A percentile compares a stretch with the other conserved stretches of the same genome.
These are phyloP conservation scores for Phrynocephalus forsythii DNA, from an alignment of 2,797 vertebrate genomes.

Conservation along the genomic window DNA sequence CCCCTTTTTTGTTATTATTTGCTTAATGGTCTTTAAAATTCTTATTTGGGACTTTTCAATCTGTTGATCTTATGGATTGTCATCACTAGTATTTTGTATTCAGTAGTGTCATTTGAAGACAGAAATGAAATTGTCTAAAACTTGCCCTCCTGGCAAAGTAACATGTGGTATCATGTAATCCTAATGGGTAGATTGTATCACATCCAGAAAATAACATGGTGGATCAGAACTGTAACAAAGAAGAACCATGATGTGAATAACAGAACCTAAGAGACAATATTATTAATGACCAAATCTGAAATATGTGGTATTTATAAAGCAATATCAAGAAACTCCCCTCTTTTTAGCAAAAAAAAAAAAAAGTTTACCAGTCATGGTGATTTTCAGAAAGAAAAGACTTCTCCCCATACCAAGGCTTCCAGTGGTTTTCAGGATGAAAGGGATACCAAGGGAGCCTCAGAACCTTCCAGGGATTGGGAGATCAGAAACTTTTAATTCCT, in stretches of 20 bases:
- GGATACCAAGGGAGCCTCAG: too few relatives aligned
- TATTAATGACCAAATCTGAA: slow-evolving; percentile 48
- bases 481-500: too few relatives aligned
- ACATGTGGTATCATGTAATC: slow-evolving; percentile 31
- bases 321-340: neutral
- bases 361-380: too few relatives aligned
- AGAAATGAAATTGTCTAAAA: slow-evolving; percentile 20
- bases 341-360: slow-evolving; percentile 9
- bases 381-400: too few relatives aligned
- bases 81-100: slow-evolving; percentile 21
- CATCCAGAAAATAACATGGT: slow-evolving; percentile 37
- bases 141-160: slow-evolving; percentile 36
- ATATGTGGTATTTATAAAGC: slow-evolving; percentile 50
- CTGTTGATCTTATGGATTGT: slow-evolving; percentile 10
- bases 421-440: too few relatives aligned
- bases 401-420: too few relatives aligned
- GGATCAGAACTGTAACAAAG: slow-evolving; percentile 40
- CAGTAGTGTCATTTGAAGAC: slow-evolving; percentile 35
- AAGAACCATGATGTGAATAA: slow-evolving; percentile 50
- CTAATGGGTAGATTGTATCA: slow-evolving; percentile 49
- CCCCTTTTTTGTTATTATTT: slow-evolving; percentile 1
- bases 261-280: neutral
- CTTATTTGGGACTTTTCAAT: slow-evolving; percentile 40
- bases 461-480: too few relatives aligned
- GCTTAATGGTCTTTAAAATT: slow-evolving; percentile 19